These are phyloP conservation scores for Sinotaia quadrata DNA, from an alignment of 2,888 invertebrate species.

Conservation along the genomic window DNA sequence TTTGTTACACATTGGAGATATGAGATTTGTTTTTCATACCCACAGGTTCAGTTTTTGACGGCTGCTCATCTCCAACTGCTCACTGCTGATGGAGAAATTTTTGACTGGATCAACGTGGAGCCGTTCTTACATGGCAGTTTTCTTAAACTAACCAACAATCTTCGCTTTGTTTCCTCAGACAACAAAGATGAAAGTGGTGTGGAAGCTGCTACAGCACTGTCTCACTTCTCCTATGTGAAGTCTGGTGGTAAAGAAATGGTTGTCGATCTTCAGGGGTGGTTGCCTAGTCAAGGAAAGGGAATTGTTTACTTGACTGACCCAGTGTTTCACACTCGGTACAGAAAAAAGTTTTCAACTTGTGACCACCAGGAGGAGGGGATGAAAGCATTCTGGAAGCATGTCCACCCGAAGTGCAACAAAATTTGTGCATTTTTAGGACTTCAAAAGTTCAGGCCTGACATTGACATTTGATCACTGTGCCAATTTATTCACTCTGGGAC, in stretches of 20 bases:
- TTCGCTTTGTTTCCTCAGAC: neutral
- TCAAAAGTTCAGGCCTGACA: neutral
- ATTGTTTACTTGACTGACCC: constrained; percentile 41
- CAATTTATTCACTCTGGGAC: no score
- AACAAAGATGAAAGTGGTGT: neutral
- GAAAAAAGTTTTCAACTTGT: constrained; percentile 19
- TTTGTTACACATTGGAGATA: neutral
- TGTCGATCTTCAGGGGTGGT: constrained; percentile 40
- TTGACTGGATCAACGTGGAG: constrained; percentile 36
- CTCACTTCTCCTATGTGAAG: constrained; percentile 36
- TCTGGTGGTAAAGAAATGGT: constrained; percentile 34
- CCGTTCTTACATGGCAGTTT: constrained; percentile 30
- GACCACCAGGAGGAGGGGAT: constrained; percentile 38
- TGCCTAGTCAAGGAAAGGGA: constrained; percentile 30
- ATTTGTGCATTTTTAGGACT: constrained; percentile 28
- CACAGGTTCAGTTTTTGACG: constrained; percentile 33
- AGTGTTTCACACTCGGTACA: constrained; percentile 31
- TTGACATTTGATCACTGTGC: no score
- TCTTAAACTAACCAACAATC: constrained; percentile 30
- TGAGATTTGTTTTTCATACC: neutral
- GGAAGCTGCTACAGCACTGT: constrained; percentile 33
- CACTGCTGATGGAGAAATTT: constrained; percentile 21
- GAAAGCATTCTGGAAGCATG: constrained; percentile 31
- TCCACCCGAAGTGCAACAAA: constrained; percentile 34
- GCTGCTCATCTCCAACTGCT: constrained; percentile 35